Percentiles rank a stretch among this genome's conserved stretches.
These are phyloP conservation scores for Sclerurus mexicanus DNA, from an alignment of 2,113 vertebrate species.

Conservation along the genomic window DNA sequence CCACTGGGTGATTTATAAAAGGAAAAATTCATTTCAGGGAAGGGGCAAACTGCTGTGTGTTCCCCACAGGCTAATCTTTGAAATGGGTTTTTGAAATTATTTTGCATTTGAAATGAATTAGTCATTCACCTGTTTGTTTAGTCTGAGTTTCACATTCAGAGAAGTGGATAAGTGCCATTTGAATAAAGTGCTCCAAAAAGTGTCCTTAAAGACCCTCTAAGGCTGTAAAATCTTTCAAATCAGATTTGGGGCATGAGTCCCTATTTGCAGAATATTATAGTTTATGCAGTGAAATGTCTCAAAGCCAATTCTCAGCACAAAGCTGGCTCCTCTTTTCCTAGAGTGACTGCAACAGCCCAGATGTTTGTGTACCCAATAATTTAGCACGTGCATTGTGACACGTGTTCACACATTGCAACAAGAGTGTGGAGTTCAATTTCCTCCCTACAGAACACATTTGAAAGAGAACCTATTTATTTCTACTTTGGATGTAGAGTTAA, in stretches of 20 bases:
- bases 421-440: neutral
- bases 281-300: neutral
- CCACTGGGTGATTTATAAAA: constrained; percentile 9
- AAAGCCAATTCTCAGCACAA: neutral
- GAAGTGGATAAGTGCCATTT: neutral
- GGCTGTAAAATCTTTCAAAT: neutral
- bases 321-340: neutral
- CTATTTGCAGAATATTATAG: neutral
- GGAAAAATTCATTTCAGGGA: constrained; percentile 11
- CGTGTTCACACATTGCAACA: neutral
- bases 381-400: neutral
- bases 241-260: neutral
- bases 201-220: neutral
- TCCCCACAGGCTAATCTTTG: constrained; percentile 22
- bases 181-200: neutral
- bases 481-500: neutral
- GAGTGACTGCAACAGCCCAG: neutral
- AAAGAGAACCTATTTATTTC: neutral
- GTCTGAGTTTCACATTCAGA: neutral
- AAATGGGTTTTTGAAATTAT: constrained; percentile 32
- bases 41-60: constrained; percentile 1
- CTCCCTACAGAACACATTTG: neutral
- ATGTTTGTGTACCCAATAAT: neutral
- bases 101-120: constrained; percentile 27
- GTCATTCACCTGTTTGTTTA: constrained; percentile 11